Evolutionary conservation across 2,888 invertebrate genomes (phyloP), one percentile per base, ranked within the genome.

Genomic region (Aphidoletes aphidimyza): DNA sequence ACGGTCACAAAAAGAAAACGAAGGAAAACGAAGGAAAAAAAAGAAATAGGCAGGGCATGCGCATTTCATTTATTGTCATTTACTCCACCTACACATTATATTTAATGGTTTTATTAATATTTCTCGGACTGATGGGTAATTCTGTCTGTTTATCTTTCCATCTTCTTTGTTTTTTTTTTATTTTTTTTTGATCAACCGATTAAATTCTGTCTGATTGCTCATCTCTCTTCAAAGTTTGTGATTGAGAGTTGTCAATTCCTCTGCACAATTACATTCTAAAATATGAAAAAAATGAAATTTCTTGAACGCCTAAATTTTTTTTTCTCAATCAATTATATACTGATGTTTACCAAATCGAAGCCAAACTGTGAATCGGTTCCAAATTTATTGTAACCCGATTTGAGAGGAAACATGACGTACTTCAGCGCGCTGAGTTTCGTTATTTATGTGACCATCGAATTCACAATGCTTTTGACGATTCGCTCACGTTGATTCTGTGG

Each of bases 1-100:
- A 37, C 54, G 78, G 78, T 36, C 14, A 36, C 37, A 37, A 78
- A 26, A 39, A 39, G 39, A 81, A 81, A 0, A 54, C 19, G n/a
- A n/a, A n/a, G n/a, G n/a, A n/a, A 78, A 78, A 22, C 37, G 22
- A n/a, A 81, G 9, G 39, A 81, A 5, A 78, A 37, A 39, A 81
- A 81, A 39, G 39, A 81, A 81, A 81, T 37, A 81, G 81, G 81
- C 39, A 37, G 81, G 81, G 81, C 81, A 81, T 81, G 81, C 81
- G 81, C 81, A 37, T 81, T 81, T 81, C 39, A 81, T 81, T 81
- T 81, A 81, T 81, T 81, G 39, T 81, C 81, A 81, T 81, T 81
- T 39, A 81, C 81, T 81, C 81, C 81, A 81, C 81, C 81, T 81
- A 81, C 81, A 81, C 81, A 81, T 81, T 37, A 81, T 81, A 81